Conservation (phyloP, 2,797 vertebrate genomes). For the Agapornis canus region DNA sequence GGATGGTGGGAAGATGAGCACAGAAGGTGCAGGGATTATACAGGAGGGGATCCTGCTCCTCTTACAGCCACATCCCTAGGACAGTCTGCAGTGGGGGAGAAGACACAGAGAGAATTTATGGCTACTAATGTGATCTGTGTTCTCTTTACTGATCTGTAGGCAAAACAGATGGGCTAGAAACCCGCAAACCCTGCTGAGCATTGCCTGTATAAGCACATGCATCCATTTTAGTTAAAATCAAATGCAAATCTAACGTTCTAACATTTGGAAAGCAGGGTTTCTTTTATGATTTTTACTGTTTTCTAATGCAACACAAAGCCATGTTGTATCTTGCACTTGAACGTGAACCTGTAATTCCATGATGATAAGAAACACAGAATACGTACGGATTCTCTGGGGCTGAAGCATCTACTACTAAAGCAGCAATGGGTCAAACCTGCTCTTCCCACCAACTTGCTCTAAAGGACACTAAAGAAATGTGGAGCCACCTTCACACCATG, state of each 20-base stretch:
- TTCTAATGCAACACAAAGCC: not conserved
- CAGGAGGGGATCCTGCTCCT: too few species aligned
- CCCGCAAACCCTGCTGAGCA: not conserved
- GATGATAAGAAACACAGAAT: not conserved
- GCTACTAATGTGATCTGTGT: rapidly evolving
- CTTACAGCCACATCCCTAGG: not conserved
- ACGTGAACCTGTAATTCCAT: not conserved
- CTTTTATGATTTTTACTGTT: not conserved
- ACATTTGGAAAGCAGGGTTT: not conserved
- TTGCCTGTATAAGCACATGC: not conserved
- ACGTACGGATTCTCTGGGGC: not conserved
- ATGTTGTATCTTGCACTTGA: not conserved
- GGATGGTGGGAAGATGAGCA: rapidly evolving
- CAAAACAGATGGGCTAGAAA: not conserved
- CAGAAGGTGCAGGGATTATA: not conserved
- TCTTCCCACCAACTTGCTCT: not conserved
- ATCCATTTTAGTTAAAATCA: not conserved
- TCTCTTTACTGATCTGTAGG: not conserved
- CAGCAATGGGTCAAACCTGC: rapidly evolving
- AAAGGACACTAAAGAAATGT: not conserved
- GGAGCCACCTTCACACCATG: not conserved
- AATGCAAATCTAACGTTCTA: not conserved
- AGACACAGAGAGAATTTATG: not conserved
- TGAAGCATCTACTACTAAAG: not conserved
- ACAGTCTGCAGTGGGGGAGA: rapidly evolving